Evolutionary conservation across 2,888 invertebrate genomes (phyloP), one percentile per base, ranked within the genome.

Genomic region (Acanthosepion pharaonis): DNA sequence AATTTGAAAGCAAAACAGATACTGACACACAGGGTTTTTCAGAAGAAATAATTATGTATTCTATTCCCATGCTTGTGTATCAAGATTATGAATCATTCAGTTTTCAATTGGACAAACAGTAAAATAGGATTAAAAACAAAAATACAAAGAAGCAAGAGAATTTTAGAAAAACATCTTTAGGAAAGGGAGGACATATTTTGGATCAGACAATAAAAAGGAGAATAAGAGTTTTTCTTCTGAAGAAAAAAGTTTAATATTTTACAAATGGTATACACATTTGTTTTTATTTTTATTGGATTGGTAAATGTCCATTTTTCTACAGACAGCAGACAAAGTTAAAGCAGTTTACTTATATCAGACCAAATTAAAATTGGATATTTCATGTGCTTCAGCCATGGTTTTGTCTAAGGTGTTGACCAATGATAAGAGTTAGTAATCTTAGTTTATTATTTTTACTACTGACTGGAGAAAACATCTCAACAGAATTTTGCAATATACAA

Each of bases 231-330:
- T 78, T 78, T 78, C n/a, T 78, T n/a, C 78, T 33, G 33, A 33
- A 33, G n/a, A 78, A n/a, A 78, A 78, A 78, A 18, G n/a, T n/a
- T n/a, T n/a, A 78, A 78, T 78, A 78, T 78, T 78, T n/a, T 78
- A 78, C 78, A 78, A 78, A 78, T 78, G 78, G 78, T 78, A n/a
- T 78, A 78, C 78, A 78, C 78, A 78, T 78, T 78, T 78, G 28
- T 78, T 78, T 59, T 59, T 33, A 33, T 33, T 33, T 33, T 33
- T 33, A 5, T 33, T 20, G 5, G 23, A 59, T 59, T 59, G 55
- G 55, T 59, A 23, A 59, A 59, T 59, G 55, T 59, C 55, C 55
- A 59, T 20, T 59, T 59, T 59, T 59, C 55, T 59, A 59, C 55
- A 59, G 55, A 23, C 55, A 59, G 55, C 55, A 59, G 55, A 59